Evolutionary conservation across 2,113 vertebrate species (phyloP), one percentile per base, ranked within the genome.

Genomic region (Pavo muticus): DNA sequence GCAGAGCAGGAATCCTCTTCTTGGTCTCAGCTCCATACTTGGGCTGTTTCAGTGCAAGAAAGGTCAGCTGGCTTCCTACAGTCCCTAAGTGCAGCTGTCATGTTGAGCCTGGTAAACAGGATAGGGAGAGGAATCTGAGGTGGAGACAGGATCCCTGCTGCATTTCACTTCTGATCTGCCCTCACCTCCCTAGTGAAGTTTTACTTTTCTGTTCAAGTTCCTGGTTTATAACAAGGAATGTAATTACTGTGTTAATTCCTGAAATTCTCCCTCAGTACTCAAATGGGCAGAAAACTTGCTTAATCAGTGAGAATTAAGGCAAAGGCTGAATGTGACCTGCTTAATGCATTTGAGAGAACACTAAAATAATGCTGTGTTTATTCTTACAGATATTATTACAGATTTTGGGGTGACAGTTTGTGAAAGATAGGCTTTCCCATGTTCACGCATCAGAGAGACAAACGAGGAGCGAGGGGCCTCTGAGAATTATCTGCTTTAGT

Each of bases 1-100:
- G 32, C 21, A 37, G 56, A 44, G 30, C 42, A 45, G 20, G 63
- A 35, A 32, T 60, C 8, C 9, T 60, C 42, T 69, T 52, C 23
- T 21, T 13, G 4, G 2, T 2, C 44, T 32, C 0, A 0, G 6
- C 14, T 23, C 1, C 1, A 0, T 32, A 23, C 10, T n/a, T 18
- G 19, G 65, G 44, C 45, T 87, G 14, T 0, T 0, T 15, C 37
- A 17, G 30, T 24, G 35, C 74, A 19, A 18, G 29, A 63, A 40
- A 19, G 18, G 4, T 35, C 29, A 0, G 0, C 13, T 17, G 35
- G 16, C 45, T 61, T 56, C 18, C 1, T 14, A 30, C 0, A 2
- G 14, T 20, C 24, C 2, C 45, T 37, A 30, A 39, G 29, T 44
- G 40, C 14, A 48, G 35, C 29, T 91, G 39, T 4, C 24, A 32